A percentile compares a stretch with the other conserved stretches of the same genome.
Evolutionary conservation across 2,797 vertebrate species (phyloP).

Genomic region (Ctenochaetus hawaiiensis): DNA sequence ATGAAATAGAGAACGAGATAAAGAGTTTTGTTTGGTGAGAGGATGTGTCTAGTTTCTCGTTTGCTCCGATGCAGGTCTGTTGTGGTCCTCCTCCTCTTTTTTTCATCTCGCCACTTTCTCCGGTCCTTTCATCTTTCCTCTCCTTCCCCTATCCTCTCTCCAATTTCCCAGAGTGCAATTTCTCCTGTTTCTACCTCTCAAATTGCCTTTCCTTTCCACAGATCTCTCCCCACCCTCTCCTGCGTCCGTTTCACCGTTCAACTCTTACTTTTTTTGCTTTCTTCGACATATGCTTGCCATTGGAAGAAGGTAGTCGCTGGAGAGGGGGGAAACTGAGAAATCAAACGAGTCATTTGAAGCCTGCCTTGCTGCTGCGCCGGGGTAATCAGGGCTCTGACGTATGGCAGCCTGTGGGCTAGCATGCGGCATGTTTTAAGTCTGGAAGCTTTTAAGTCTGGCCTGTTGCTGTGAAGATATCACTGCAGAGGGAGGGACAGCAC

Average conservation of each 20-base stretch:
- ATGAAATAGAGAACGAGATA: constrained; percentile 56
- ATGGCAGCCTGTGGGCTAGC: constrained; percentile 49
- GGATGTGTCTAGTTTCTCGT: constrained; percentile 62
- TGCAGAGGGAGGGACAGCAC: constrained; percentile 89
- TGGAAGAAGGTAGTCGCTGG: constrained; percentile 48
- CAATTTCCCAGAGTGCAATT: constrained; percentile 38
- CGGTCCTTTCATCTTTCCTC: constrained; percentile 63
- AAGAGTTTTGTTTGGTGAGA: constrained; percentile 65
- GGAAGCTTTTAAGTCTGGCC: constrained; percentile 64
- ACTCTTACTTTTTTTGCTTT: constrained; percentile 26
- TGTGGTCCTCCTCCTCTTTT: constrained; percentile 30
- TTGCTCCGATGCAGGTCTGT: constrained; percentile 36
- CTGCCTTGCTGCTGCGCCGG: constrained; percentile 42
- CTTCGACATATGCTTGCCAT: constrained; percentile 37
- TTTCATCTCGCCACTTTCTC: constrained; percentile 51
- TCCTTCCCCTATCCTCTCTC: constrained; percentile 37
- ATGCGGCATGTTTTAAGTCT: constrained; percentile 59
- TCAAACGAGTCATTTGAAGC: constrained; percentile 72
- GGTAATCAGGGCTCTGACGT: constrained; percentile 58
- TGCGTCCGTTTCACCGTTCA: constrained; percentile 58
- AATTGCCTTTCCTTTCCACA: constrained; percentile 43
- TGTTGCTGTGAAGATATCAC: constrained; percentile 91
- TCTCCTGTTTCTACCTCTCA: constrained; percentile 49
- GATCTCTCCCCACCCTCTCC: constrained; percentile 43
- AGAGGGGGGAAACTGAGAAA: constrained; percentile 52